Evolutionary conservation across 2,888 invertebrate species (phyloP).

Genomic region (Lycophotia porphyrea): DNA sequence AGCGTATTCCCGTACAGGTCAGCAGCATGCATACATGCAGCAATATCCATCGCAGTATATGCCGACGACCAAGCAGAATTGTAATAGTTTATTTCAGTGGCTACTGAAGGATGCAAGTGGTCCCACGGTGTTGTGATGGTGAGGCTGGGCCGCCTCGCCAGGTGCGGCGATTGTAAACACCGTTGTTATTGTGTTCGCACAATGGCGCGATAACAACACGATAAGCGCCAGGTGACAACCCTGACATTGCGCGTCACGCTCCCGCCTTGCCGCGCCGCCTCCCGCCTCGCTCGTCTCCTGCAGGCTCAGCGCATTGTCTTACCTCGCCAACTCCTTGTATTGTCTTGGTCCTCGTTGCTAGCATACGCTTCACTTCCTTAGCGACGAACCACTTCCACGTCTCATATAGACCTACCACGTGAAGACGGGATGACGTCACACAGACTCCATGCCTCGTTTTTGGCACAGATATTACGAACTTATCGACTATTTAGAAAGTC

Average conservation of each 20-base stretch:
- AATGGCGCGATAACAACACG: constrained; percentile 70
- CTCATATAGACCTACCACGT: constrained; percentile 11
- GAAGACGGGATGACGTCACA: constrained; percentile 1
- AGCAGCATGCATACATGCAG: neutral
- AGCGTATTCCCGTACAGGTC: neutral
- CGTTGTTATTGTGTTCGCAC: constrained; percentile 67
- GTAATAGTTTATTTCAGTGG: neutral
- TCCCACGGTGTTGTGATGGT: neutral
- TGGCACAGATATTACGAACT: constrained; percentile 41
- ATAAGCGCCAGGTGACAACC: constrained; percentile 66
- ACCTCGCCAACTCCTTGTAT: neutral
- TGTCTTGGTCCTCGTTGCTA: neutral
- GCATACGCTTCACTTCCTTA: neutral
- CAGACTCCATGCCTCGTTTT: constrained; percentile 17
- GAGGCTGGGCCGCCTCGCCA: constrained; percentile 36
- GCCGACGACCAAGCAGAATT: neutral
- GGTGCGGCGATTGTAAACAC: constrained; percentile 66
- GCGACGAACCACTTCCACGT: neutral
- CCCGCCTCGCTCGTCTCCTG: neutral
- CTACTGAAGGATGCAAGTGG: neutral
- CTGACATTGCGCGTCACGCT: constrained; percentile 51
- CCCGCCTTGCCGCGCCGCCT: neutral
- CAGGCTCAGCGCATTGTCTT: constrained; percentile 11
- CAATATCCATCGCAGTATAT: neutral
- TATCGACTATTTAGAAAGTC: constrained; percentile 54